Evolutionary conservation across 2,888 invertebrate species (phyloP).

Genomic region (Melitaea athalia): DNA sequence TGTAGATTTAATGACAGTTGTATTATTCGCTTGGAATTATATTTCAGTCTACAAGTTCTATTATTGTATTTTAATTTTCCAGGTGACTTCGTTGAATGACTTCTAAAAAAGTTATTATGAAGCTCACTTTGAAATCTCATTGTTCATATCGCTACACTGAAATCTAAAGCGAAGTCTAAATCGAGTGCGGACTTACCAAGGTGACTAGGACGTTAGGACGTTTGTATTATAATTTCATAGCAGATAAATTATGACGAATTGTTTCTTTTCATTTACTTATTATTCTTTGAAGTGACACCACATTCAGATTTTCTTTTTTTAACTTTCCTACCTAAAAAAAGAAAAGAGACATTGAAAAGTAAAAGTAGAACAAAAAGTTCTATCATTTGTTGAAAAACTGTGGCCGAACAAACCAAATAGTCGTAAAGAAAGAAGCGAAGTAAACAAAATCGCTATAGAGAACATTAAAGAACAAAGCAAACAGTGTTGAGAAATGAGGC

Average conservation of each 20-base stretch:
- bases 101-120: conserved; percentile 3
- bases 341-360: not conserved
- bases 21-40: not conserved
- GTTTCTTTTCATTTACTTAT: conserved; percentile 1
- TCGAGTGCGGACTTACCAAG: conserved; percentile 26
- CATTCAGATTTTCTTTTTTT: no score
- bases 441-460: conserved; percentile 39
- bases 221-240: conserved; percentile 26
- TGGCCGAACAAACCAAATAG: conserved; percentile 17
- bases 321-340: not conserved
- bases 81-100: not conserved
- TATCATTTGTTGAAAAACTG: conserved; percentile 1
- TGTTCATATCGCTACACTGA: conserved; percentile 21
- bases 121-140: conserved; percentile 13
- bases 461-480: conserved; percentile 61
- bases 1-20: not conserved
- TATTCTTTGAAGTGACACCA: not conserved
- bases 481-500: conserved; percentile 73
- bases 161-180: conserved; percentile 25
- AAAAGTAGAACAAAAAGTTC: conserved; percentile 1
- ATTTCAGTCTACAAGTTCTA: not conserved
- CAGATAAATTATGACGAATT: conserved; percentile 20
- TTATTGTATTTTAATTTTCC: conserved; percentile 3
- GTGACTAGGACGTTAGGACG: conserved; percentile 38
- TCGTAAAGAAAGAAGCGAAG: conserved; percentile 29